Conservation (phyloP, 2,888 invertebrate species). For the Ophraella communa region DNA sequence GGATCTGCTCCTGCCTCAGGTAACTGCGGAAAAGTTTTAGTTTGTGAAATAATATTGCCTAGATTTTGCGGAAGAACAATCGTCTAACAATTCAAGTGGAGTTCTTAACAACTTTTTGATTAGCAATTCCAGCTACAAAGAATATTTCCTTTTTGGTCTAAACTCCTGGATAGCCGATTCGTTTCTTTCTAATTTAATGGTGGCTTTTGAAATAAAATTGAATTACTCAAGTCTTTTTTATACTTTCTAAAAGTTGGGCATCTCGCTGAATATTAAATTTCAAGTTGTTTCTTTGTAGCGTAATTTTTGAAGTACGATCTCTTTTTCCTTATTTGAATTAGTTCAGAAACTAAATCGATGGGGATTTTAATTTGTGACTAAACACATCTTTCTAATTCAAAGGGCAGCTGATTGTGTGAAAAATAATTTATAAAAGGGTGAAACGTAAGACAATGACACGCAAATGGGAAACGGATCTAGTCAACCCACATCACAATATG, state of each 20-base stretch:
- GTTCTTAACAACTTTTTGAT: constrained; percentile 21
- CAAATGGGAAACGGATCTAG: too few species aligned
- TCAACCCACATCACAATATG: too few species aligned
- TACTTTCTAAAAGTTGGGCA: not conserved
- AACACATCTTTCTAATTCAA: too few species aligned
- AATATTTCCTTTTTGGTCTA: constrained; percentile 5
- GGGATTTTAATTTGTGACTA: too few species aligned
- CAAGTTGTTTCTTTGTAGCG: not conserved
- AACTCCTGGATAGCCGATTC: constrained; percentile 7
- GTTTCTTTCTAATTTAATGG: constrained; percentile 4
- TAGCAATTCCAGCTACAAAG: constrained; percentile 21
- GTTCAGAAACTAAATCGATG: not conserved
- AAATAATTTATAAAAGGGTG: too few species aligned
- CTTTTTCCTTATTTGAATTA: not conserved
- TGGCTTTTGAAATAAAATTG: constrained; percentile 5
- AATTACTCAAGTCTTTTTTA: not conserved
- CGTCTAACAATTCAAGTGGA: constrained; percentile 20
- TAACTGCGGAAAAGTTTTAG: constrained; percentile 7
- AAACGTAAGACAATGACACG: too few species aligned
- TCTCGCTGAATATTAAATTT: not conserved
- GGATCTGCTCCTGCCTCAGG: not conserved
- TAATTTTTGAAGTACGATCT: not conserved
- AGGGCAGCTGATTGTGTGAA: too few species aligned
- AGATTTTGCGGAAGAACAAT: constrained; percentile 23
- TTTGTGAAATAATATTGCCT: constrained; percentile 17